These are phyloP conservation scores for Gopherus flavomarginatus DNA, from an alignment of 2,113 vertebrate species.

Conservation along the genomic window DNA sequence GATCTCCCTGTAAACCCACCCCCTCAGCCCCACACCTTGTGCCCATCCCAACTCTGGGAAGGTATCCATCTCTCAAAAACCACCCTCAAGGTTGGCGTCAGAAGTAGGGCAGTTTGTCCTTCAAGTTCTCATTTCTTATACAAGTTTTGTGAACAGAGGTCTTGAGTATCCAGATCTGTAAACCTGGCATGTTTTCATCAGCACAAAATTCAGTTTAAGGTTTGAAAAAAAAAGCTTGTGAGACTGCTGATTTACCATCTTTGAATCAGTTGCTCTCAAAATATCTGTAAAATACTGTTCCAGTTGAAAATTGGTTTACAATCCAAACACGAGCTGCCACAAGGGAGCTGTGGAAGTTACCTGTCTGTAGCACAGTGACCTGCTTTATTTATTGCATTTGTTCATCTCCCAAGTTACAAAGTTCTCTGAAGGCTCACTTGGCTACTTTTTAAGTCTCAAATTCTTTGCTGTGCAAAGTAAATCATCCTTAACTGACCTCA, in stretches of 20 bases:
- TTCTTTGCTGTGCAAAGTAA: neutral
- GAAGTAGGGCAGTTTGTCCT: neutral
- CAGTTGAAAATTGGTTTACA: neutral
- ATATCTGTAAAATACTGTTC: neutral
- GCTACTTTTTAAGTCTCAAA: neutral
- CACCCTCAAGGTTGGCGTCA: neutral
- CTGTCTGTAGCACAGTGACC: neutral
- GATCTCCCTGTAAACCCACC: neutral
- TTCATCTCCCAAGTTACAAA: neutral
- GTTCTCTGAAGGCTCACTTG: neutral
- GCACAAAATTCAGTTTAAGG: neutral
- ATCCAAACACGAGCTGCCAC: rapidly evolving
- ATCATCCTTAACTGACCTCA: neutral
- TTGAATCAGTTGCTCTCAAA: neutral
- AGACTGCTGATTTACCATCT: rapidly evolving
- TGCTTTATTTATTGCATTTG: neutral
- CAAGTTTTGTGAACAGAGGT: neutral
- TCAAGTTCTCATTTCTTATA: neutral
- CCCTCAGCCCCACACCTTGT: neutral
- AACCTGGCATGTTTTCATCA: neutral
- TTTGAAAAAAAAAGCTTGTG: neutral
- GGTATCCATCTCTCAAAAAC: neutral
- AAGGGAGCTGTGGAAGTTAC: neutral
- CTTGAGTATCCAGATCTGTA: neutral
- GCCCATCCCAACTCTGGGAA: neutral